Conservation (phyloP, 2,888 invertebrate genomes). For the Palloptera scutellata region DNA sequence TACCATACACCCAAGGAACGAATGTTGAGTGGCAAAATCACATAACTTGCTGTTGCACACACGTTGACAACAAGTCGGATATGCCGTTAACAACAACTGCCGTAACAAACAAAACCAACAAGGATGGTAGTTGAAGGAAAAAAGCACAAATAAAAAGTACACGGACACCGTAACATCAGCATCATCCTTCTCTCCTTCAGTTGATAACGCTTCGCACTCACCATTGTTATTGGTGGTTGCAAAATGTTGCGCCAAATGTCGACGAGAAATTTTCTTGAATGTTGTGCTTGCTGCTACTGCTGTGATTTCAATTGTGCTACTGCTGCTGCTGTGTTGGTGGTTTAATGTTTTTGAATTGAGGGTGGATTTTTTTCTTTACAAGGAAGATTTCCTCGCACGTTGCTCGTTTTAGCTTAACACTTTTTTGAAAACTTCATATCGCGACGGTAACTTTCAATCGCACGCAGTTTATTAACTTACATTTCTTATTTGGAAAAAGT, state of each 20-base stretch:
- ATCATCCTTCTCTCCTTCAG: neutral
- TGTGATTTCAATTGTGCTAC: conserved; percentile 36
- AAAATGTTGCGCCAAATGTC: conserved; percentile 38
- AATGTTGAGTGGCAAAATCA: conserved; percentile 36
- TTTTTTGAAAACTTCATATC: conserved; percentile 26
- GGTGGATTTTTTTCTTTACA: conserved; percentile 29
- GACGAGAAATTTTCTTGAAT: conserved; percentile 37
- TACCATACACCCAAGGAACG: no score
- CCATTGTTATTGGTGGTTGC: conserved; percentile 25
- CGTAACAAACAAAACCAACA: conserved; percentile 3
- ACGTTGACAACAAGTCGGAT: conserved; percentile 30
- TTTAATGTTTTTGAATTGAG: conserved; percentile 23
- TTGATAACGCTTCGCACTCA: neutral
- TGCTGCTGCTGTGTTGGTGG: conserved; percentile 30
- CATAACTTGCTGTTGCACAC: conserved; percentile 27
- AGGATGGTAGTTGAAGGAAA: neutral
- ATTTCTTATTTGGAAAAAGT: conserved; percentile 41
- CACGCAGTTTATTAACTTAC: conserved; percentile 44
- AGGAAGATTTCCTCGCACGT: conserved; percentile 17
- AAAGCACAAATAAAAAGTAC: conserved; percentile 14
- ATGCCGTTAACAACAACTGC: conserved; percentile 16
- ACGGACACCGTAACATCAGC: neutral
- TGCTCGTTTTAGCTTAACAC: conserved; percentile 45
- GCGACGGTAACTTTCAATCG: conserved; percentile 8
- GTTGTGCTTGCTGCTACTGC: conserved; percentile 27